Conservation (phyloP, 2,113 vertebrate species). For the Dryoscopus gambensis region DNA sequence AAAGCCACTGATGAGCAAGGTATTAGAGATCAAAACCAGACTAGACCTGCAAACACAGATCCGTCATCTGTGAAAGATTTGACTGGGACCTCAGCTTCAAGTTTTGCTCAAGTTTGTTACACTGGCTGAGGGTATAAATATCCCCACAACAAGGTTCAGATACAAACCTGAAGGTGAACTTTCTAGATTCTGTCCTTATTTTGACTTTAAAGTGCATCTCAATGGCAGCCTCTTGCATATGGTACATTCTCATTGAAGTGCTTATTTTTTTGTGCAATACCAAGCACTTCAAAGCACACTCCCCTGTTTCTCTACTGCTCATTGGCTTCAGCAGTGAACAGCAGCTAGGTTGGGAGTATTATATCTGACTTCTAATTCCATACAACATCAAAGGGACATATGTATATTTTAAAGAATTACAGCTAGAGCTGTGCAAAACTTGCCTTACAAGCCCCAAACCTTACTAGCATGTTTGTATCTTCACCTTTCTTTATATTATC, state of each 20-base stretch:
- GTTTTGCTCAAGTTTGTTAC: not conserved
- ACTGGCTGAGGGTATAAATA: not conserved
- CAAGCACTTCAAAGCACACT: constrained; percentile 46
- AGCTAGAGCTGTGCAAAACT: not conserved
- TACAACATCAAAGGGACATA: constrained; percentile 48
- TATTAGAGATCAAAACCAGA: not conserved
- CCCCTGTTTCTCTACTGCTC: not conserved
- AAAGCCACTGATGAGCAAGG: not conserved
- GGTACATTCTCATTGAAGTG: constrained; percentile 11
- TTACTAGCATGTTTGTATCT: not conserved
- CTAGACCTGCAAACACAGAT: not conserved
- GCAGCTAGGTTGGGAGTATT: not conserved
- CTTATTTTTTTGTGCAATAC: not conserved
- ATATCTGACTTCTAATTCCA: not conserved
- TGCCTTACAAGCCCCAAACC: constrained; percentile 23
- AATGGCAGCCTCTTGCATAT: not conserved
- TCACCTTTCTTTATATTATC: constrained; percentile 2
- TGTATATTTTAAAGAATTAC: constrained; percentile 57
- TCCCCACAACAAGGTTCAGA: not conserved
- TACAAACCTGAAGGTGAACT: not conserved
- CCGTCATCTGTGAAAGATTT: not conserved
- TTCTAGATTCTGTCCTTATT: not conserved
- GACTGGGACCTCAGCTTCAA: not conserved
- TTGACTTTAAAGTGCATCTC: constrained; percentile 7
- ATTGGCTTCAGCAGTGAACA: constrained; percentile 25